A percentile compares a stretch with the other conserved stretches of the same genome.
phyloP scores from a whole-genome alignment of 1,140 invertebrate genomes.

The Nautilus pompilius region DNA sequence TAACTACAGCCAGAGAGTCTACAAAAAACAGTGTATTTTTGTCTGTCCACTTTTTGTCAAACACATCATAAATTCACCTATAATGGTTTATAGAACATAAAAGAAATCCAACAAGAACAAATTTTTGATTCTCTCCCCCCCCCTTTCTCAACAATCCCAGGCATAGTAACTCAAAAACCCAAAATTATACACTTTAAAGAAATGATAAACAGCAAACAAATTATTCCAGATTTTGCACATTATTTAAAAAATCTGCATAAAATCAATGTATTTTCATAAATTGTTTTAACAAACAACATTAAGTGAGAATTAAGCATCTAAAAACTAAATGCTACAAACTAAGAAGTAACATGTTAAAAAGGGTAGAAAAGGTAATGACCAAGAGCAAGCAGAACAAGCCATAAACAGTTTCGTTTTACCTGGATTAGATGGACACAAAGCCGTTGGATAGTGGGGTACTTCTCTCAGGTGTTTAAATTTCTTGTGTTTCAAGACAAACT shows the following conservation, averaged over 20 bases:
- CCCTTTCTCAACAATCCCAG: not conserved
- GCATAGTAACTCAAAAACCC: no score
- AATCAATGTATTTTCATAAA: not conserved
- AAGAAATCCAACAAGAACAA: no score
- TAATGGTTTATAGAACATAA: no score
- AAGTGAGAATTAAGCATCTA: not conserved
- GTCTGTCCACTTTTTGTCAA: no score
- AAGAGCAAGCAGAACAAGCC: not conserved
- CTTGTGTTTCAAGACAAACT: slow-evolving; percentile 78
- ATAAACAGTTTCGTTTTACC: slow-evolving; percentile 15
- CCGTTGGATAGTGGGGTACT: slow-evolving; percentile 55
- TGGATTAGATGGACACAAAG: slow-evolving; percentile 44
- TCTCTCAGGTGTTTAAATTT: slow-evolving; percentile 77
- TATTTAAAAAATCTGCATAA: no score
- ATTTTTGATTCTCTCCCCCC: not conserved
- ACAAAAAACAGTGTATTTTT: slow-evolving; percentile 35
- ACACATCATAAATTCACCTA: no score
- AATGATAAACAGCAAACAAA: no score
- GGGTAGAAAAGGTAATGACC: not conserved
- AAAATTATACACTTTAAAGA: no score
- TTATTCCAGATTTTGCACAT: no score
- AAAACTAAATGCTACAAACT: not conserved
- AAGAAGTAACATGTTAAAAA: not conserved
- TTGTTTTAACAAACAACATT: not conserved
- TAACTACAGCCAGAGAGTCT: slow-evolving; percentile 69